phyloP scores from a whole-genome alignment of 2,113 vertebrate genomes.

The Anser brachyrhynchus region DNA sequence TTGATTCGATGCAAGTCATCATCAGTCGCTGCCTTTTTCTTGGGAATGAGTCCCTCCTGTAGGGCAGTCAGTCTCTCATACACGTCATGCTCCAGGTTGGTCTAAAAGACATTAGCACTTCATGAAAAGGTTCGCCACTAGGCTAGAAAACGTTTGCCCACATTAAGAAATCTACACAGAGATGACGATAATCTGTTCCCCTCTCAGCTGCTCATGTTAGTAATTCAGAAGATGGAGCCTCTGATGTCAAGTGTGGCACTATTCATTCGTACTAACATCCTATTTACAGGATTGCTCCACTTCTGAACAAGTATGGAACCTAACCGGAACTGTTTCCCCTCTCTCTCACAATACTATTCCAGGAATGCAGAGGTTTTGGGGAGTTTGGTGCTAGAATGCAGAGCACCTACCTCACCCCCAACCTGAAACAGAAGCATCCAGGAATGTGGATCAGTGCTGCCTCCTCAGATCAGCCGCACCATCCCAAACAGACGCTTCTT shows the following conservation, averaged over 20 bases:
- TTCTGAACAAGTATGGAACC: slow-evolving; percentile 51
- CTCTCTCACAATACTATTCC: slow-evolving; percentile 57
- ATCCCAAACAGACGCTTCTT: slow-evolving; percentile 74
- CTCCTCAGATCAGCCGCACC: slow-evolving; percentile 73
- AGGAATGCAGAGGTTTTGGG: slow-evolving; percentile 72
- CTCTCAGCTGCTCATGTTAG: slow-evolving; percentile 44
- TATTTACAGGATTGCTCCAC: slow-evolving; percentile 32
- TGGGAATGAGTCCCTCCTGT: slow-evolving; percentile 96
- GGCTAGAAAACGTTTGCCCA: background rate
- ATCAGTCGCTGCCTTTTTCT: slow-evolving; percentile 93
- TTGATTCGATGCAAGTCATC: slow-evolving; percentile 97
- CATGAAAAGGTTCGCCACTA: slow-evolving; percentile 14
- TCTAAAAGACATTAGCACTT: slow-evolving; percentile 77
- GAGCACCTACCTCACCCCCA: slow-evolving; percentile 74
- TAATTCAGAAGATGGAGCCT: slow-evolving; percentile 56
- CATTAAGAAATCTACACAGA: slow-evolving; percentile 21
- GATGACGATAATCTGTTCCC: slow-evolving; percentile 1
- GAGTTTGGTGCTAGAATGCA: slow-evolving; percentile 75
- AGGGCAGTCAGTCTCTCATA: slow-evolving; percentile 93
- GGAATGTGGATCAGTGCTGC: slow-evolving; percentile 74
- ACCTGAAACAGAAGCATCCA: slow-evolving; percentile 74
- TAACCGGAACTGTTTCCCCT: slow-evolving; percentile 42
- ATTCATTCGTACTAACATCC: background rate
- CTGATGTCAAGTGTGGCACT: slow-evolving; percentile 6
- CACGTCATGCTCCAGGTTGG: slow-evolving; percentile 94